Base-by-base conservation (phyloP, 1,140 invertebrate genomes). In the Trinorchestia longiramus region DNA sequence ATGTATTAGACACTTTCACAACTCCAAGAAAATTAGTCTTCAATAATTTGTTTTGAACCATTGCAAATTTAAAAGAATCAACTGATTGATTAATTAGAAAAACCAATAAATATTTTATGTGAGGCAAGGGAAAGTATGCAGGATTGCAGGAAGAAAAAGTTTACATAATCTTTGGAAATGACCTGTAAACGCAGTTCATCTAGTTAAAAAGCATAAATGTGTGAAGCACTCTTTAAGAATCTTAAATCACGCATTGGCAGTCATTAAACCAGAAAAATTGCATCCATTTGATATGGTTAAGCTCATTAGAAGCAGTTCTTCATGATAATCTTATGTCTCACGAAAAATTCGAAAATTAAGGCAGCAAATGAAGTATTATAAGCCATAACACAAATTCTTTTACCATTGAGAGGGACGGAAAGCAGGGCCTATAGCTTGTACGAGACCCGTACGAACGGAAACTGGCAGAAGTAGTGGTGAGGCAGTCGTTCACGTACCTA, bases 401-500 rank as follows among this genome's bases (percentile, higher is more conserved):
- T 1, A 77, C 62, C 15, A 77, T 19, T 3, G 62, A 36, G 28
- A 36, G 11, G 62, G 62, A 77, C 62, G 62, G 36, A 77, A 77
- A 77, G 28, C 62, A 77, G 62, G 28, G 62, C 62, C 62, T 77
- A 77, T 36, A 77, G 62, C 62, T 28, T 77, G 11, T 28, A 28
- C 43, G 41, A 43, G 88, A 36, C 88, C 88, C 88, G 88, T 90
- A 90, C 88, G 88, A 94, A 44, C 92, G 92, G 92, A 94, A 94
- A 94, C 92, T 47, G 92, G 92, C 92, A 94, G 44, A 40, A 44
- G 44, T 94, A 45, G 92, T 15, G 41, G 43, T 43, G 41, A 94
- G 44, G 92, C 92, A 11, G 92, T 47, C 92, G 92, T 94, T 94
- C 92, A 94, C 92, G 43, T 45, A 43, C 92, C 92, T 94, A 94